Base-by-base conservation (phyloP, 2,113 vertebrate genomes). In the Lophius piscatorius region DNA sequence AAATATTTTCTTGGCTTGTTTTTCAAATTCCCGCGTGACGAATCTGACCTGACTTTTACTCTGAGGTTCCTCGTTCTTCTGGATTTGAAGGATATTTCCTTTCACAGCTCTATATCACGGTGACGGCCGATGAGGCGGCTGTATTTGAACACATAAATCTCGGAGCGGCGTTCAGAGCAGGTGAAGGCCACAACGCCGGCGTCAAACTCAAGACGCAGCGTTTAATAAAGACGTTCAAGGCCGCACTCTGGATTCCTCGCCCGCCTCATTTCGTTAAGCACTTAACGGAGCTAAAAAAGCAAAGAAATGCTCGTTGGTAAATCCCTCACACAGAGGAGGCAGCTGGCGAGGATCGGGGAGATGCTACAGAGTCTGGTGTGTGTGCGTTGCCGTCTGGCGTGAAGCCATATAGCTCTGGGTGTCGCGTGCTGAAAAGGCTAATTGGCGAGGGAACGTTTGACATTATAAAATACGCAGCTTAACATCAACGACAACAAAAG, bases 401-500 rank as follows among this genome's bases (percentile, higher is more conserved):
- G 1, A 20, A 51, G 57, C 51, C 20, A 9, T 14, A 9, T 13
- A 50, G 54, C 28, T 70, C 48, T 66, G 28, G 24, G 16, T 34
- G 10, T 18, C 14, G 23, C 28, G 9, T 22, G 38, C 14, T 59
- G 20, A 60, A 74, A 22, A 33, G 16, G 3, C 28, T 63, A 22
- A 63, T 40, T 56, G 65, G 48, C 45, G 24, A 70, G 34, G 41
- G 47, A 49, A 65, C 26, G 41, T 24, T 70, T 63, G 47, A 64
- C 47, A 64, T 55, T 44, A 42, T 63, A 33, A 63, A 68, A 74
- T 1, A 44, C n/a, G n/a, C 3, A 42, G 41, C 68, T 76, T 58
- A 77, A 61, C 40, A 16, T 16, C 40, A n/a, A n/a, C n/a, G 39
- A 48, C 45, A 18, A 28, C 4, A 31, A 12, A 50, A 48, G 39